These are phyloP conservation scores for Plecotus auritus DNA, from an alignment of 2,113 vertebrate species.

Conservation along the genomic window DNA sequence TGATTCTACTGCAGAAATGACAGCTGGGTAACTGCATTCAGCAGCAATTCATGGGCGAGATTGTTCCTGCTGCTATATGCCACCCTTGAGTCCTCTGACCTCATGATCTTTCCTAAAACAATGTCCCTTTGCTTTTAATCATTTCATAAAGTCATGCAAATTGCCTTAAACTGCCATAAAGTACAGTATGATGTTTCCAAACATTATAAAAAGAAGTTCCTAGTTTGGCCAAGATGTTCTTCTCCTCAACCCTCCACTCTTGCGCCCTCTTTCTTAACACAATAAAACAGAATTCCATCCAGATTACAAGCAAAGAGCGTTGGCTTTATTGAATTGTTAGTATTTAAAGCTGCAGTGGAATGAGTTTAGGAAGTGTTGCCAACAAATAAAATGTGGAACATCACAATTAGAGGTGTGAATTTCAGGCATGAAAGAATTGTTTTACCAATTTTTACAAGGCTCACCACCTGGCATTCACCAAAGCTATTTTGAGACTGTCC, in stretches of 20 bases:
- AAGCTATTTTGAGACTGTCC: slow-evolving; percentile 27
- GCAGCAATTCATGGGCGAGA: slow-evolving; percentile 52
- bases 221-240: slow-evolving; percentile 39
- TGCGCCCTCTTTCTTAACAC: not conserved
- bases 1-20: slow-evolving; percentile 50
- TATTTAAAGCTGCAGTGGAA: slow-evolving; percentile 61
- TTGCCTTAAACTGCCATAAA: slow-evolving; percentile 58
- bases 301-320: slow-evolving; percentile 61
- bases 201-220: slow-evolving; percentile 48
- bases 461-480: slow-evolving; percentile 13
- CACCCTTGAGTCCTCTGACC: slow-evolving; percentile 56
- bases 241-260: accelerated
- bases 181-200: slow-evolving; percentile 47
- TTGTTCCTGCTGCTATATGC: slow-evolving; percentile 38
- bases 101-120: slow-evolving; percentile 53
- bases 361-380: slow-evolving; percentile 15
- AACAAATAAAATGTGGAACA: slow-evolving; percentile 47
- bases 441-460: slow-evolving; percentile 23
- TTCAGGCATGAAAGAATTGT: slow-evolving; percentile 56
- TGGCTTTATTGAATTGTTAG: slow-evolving; percentile 62
- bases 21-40: slow-evolving; percentile 69
- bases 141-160: slow-evolving; percentile 69
- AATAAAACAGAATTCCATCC: slow-evolving; percentile 61
- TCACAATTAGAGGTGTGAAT: slow-evolving; percentile 39
- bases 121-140: slow-evolving; percentile 64